Percentiles rank a stretch among this genome's conserved stretches.
Evolutionary conservation across 2,888 invertebrate species (phyloP).

Genomic region (Sphinx pinastri): DNA sequence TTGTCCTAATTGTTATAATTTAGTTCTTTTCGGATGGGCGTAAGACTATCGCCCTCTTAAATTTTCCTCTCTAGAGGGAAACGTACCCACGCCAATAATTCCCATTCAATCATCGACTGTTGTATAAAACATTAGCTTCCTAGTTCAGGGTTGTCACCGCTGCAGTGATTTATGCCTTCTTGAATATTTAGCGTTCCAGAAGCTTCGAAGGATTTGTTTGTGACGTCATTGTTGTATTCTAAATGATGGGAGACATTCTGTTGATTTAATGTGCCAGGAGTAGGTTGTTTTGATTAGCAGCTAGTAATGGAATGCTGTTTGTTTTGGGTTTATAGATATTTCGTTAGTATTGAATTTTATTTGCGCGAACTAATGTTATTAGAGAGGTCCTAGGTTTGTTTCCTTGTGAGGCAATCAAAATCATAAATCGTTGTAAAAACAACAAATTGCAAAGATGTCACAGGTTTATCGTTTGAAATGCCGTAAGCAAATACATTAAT

Average conservation of each 20-base stretch:
- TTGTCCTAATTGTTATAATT: too few relatives aligned
- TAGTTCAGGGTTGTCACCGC: slow-evolving; percentile 43
- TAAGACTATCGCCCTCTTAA: not conserved
- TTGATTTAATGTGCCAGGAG: not conserved
- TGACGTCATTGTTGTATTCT: slow-evolving; percentile 25
- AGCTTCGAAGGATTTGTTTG: slow-evolving; percentile 20
- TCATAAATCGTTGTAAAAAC: too few relatives aligned
- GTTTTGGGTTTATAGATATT: not conserved
- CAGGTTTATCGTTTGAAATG: too few relatives aligned
- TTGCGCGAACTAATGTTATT: too few relatives aligned
- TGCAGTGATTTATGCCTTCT: slow-evolving; percentile 51
- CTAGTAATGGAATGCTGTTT: not conserved
- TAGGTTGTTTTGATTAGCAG: not conserved
- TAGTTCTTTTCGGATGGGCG: too few relatives aligned
- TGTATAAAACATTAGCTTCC: slow-evolving; percentile 58
- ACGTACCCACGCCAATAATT: slow-evolving; percentile 37
- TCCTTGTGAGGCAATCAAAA: too few relatives aligned
- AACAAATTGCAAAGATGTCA: too few relatives aligned
- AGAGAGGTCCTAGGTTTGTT: too few relatives aligned
- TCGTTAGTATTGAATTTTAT: too few relatives aligned
- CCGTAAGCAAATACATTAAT: too few relatives aligned
- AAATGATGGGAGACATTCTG: slow-evolving; percentile 26
- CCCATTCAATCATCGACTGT: slow-evolving; percentile 48
- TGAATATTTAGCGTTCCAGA: slow-evolving; percentile 60
- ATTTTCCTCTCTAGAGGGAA: not conserved